Base-by-base conservation (phyloP, 2,888 invertebrate species). In the Allacma fusca region DNA sequence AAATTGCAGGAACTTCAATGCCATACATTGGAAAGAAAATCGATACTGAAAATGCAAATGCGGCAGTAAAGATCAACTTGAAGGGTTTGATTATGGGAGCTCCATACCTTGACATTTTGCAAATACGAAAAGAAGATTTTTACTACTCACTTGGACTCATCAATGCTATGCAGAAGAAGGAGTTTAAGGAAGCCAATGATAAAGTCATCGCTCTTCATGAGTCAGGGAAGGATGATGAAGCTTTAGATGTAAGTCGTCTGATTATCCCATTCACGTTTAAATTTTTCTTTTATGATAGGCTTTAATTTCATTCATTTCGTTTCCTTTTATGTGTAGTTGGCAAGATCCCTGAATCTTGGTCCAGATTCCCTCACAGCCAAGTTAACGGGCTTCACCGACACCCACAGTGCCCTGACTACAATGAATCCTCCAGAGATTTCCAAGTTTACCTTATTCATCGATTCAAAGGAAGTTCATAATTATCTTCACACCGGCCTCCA, bases 91-190 rank as follows among this genome's bases (percentile, higher is more conserved):
- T 28, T 24, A 71, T 94, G 82, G 94, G 94, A 1, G 94, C 94
- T 86, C 94, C 94, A 0, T 87, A 94, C 87, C 12, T 23, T n/a
- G 59, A 59, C 7, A 7, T 13, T 5, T 23, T 7, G 26, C 23
- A 21, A 7, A 59, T 21, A 2, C 94, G 94, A 0, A 88, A 90
- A 91, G 92, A 1, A 91, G 59, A 92, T 85, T 94, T 93, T 86
- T 88, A 94, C 72, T 93, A 93, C 85, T 92, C 94, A 85, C 87
- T 92, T 74, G 94, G 94, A 0, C 87, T 93, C 24, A 88, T 92
- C 79, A 92, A 92, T 86, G 87, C 19, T 5, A 59, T 12, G 59
- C 59, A 59, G 59, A 21, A n/a, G n/a, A n/a, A n/a, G n/a, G n/a
- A n/a, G n/a, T n/a, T n/a, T n/a, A n/a, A n/a, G n/a, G n/a, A n/a